A percentile compares a stretch with the other conserved stretches of the same genome.
Evolutionary conservation across 2,888 invertebrate species (phyloP).

Genomic region (Apotomis capreana): DNA sequence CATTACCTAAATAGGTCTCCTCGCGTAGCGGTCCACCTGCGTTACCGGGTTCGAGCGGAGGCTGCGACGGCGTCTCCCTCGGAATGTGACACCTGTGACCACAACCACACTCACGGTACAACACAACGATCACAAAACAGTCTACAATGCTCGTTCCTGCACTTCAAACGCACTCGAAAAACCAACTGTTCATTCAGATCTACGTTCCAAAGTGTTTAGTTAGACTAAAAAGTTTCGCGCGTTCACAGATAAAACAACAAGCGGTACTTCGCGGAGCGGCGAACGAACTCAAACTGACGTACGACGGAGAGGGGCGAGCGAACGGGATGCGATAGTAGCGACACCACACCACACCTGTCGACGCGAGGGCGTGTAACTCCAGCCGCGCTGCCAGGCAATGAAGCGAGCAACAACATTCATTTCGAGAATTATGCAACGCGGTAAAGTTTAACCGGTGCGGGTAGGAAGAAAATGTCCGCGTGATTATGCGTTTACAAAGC

Average conservation of each 20-base stretch:
- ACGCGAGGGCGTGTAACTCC: conserved; percentile 44
- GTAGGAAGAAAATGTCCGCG: conserved; percentile 57
- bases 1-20: conserved; percentile 39
- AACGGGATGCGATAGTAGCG: conserved; percentile 55
- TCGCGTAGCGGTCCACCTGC: conserved; percentile 63
- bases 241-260: conserved; percentile 46
- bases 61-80: conserved; percentile 72
- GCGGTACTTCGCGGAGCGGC: conserved; percentile 60
- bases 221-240: conserved; percentile 71
- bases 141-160: conserved; percentile 46
- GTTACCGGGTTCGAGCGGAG: conserved; percentile 62
- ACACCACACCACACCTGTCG: conserved; percentile 70
- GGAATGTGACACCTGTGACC: conserved; percentile 80
- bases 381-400: conserved; percentile 45
- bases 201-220: conserved; percentile 50
- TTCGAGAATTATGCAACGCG: conserved; percentile 53
- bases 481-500: conserved; percentile 52
- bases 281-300: conserved; percentile 68
- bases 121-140: conserved; percentile 46
- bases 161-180: conserved; percentile 47
- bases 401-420: conserved; percentile 54
- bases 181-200: conserved; percentile 45
- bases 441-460: conserved; percentile 54
- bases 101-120: conserved; percentile 69
- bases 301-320: conserved; percentile 51